A percentile compares a stretch with the other conserved stretches of the same genome.
Conservation (phyloP, 2,113 vertebrate genomes). For the Kryptolebias marmoratus region DNA sequence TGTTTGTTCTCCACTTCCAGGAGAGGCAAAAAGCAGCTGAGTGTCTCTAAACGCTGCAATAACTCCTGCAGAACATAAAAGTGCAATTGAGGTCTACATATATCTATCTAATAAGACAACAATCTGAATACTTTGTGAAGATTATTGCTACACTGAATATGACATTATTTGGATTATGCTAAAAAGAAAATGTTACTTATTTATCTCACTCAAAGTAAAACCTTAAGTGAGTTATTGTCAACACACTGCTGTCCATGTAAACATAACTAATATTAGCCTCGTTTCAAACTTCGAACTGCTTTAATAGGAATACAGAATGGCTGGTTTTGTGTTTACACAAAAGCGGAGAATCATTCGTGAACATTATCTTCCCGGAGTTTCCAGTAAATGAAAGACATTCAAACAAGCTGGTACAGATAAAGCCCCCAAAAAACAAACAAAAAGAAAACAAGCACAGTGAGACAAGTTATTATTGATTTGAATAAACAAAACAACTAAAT, state of each 20-base stretch:
- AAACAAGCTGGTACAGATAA: not conserved
- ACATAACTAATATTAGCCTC: no score
- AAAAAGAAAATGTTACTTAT: no score
- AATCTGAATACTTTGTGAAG: not conserved
- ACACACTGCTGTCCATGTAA: no score
- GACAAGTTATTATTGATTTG: conserved; percentile 1
- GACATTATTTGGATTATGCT: no score
- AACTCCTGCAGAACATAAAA: not conserved
- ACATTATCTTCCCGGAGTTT: not conserved
- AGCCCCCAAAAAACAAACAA: no score
- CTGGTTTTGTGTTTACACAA: no score
- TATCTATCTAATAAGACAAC: not conserved
- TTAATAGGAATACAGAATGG: no score
- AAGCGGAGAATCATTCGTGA: no score
- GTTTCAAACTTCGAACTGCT: no score
- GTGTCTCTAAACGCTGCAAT: not conserved
- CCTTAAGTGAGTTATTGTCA: no score
- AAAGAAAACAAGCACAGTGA: not conserved
- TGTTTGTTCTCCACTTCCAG: no score
- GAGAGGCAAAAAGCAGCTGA: not conserved
- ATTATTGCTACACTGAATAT: not conserved
- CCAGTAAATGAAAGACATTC: not conserved
- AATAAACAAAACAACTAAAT: not conserved
- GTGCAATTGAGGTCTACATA: not conserved
- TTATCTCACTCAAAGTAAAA: not conserved